Evolutionary conservation across 2,888 invertebrate genomes (phyloP), one percentile per base, ranked within the genome.

Genomic region (Drosophila siamana): DNA sequence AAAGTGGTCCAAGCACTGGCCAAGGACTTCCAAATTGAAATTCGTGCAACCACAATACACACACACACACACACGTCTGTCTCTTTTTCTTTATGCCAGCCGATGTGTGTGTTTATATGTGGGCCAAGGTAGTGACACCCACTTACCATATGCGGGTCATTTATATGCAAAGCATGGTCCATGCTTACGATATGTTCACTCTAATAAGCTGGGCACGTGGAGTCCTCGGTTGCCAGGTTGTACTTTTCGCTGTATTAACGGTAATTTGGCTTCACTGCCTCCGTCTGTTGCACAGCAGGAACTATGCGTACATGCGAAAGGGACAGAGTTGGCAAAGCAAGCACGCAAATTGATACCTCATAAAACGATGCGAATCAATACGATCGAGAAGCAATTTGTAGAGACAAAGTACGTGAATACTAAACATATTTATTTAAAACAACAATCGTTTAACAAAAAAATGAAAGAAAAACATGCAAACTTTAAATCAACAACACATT

Each of bases 111-210:
- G 5, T 24, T 4, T 47, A 30, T 52, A 78, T 80, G 75, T 84
- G 81, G 73, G 76, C 78, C 78, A 74, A 74, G 74, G 74, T 47
- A 78, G 44, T 51, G 26, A 61, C 36, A 51, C 44, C 30, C 50
- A 19, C 57, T 44, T 38, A 16, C 65, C 76, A 71, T 68, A 80
- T 85, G 70, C 69, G 77, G 70, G 81, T 72, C 86, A 86, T 83
- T 83, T 83, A 81, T 86, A 83, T 86, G 86, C 83, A 86, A 86
- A 84, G 79, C 86, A 83, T 80, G 71, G 74, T 67, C 86, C 78
- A 74, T 59, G 69, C 77, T 77, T 68, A 55, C 80, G 76, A 76
- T 70, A 84, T 76, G 76, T 47, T 71, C 69, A 46, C 67, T 82
- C 62, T 85, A 85, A 85, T 85, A 82, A 82, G 86, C 74, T 56